These are phyloP conservation scores for Gonioctena quinquepunctata DNA, from an alignment of 1,140 invertebrate species.

Conservation along the genomic window DNA sequence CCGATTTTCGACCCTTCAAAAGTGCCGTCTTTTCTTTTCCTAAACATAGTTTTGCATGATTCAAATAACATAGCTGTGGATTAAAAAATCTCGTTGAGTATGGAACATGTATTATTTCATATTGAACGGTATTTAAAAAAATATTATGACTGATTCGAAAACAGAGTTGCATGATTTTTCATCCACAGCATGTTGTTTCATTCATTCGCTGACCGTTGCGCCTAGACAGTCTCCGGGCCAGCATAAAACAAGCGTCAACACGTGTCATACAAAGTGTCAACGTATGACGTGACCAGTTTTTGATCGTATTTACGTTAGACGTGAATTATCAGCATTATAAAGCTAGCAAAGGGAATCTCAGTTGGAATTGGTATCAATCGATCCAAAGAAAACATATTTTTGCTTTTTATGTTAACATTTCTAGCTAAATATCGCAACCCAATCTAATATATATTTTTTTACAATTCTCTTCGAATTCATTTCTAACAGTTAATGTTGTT, in stretches of 20 bases:
- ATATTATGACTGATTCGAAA: not conserved
- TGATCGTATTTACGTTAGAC: too few species aligned
- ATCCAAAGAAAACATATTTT: too few species aligned
- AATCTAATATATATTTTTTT: too few species aligned
- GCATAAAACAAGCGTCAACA: slow-evolving; percentile 33
- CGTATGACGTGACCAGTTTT: not conserved
- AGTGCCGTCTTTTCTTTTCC: not conserved
- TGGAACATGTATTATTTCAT: not conserved
- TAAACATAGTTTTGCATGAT: slow-evolving; percentile 31
- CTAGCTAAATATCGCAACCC: too few species aligned
- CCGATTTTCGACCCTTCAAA: slow-evolving; percentile 25
- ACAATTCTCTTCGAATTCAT: too few species aligned
- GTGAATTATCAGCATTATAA: too few species aligned
- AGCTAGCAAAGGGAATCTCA: too few species aligned
- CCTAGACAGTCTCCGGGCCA: slow-evolving; percentile 57
- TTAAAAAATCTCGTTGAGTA: not conserved
- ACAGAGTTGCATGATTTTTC: not conserved
- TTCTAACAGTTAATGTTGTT: too few species aligned
- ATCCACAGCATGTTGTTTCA: slow-evolving; percentile 49
- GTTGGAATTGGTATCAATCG: too few species aligned
- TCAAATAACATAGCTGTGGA: not conserved
- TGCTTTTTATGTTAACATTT: too few species aligned
- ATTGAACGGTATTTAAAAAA: not conserved
- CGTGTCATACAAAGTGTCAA: slow-evolving; percentile 3
- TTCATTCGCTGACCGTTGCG: slow-evolving; percentile 51